phyloP scores from a whole-genome alignment of 1,140 invertebrate genomes.

The Caenorhabditis latens region DNA sequence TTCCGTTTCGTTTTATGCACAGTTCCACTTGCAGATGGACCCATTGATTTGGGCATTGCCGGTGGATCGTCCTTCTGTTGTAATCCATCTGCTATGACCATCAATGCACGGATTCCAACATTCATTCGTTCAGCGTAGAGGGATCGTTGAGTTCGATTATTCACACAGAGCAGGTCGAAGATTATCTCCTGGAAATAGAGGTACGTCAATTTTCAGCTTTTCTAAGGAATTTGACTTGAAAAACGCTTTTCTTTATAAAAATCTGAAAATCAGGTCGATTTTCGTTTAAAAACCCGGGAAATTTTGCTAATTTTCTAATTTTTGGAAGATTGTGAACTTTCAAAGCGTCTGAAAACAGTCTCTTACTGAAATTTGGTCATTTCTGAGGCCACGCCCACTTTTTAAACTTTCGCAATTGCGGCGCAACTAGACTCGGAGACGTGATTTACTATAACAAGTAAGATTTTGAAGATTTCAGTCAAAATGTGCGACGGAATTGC shows the following conservation, averaged over 20 bases:
- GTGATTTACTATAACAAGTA: too few relatives aligned
- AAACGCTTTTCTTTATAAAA: background rate
- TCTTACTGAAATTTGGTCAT: too few relatives aligned
- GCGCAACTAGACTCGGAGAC: too few relatives aligned
- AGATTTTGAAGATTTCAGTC: too few relatives aligned
- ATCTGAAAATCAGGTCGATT: too few relatives aligned
- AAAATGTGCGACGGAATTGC: too few relatives aligned
- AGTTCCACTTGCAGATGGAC: conserved; percentile 79
- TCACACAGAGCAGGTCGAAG: conserved; percentile 95
- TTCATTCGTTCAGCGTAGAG: conserved; percentile 97
- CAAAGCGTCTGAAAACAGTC: too few relatives aligned
- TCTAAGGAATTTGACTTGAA: conserved; percentile 11
- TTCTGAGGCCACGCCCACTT: too few relatives aligned
- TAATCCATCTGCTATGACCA: conserved; percentile 96
- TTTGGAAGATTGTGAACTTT: too few relatives aligned
- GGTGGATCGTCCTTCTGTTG: conserved; percentile 93
- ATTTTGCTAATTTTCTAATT: too few relatives aligned
- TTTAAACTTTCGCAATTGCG: too few relatives aligned
- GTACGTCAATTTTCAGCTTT: conserved; percentile 86
- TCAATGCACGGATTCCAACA: conserved; percentile 92
- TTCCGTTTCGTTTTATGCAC: conserved; percentile 93
- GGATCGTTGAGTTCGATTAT: conserved; percentile 89
- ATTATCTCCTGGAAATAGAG: conserved; percentile 97
- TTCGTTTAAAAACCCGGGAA: too few relatives aligned
- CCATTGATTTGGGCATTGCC: conserved; percentile 76